A percentile compares a stretch with the other conserved stretches of the same genome.
Conservation (phyloP, 2,888 invertebrate species). For the Agrochola litura region DNA sequence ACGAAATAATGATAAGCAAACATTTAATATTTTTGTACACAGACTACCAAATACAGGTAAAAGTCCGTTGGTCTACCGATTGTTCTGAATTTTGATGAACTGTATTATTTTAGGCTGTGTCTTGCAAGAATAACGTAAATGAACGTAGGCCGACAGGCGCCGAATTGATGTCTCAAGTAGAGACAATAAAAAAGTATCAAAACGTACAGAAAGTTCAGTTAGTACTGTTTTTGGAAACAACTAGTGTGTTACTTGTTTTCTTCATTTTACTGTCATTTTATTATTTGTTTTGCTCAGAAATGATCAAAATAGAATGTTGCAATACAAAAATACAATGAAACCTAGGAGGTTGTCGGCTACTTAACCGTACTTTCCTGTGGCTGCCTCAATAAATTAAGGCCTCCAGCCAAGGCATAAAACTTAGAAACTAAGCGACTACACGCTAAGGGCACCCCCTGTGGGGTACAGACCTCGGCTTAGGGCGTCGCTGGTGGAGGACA, state of each 20-base stretch:
- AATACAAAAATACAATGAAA: not conserved
- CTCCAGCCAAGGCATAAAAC: too few relatives aligned
- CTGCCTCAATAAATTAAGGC: too few relatives aligned
- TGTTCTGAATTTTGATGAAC: constrained; percentile 20
- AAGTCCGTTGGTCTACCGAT: constrained; percentile 25
- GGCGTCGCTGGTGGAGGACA: too few relatives aligned
- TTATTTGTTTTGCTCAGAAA: constrained; percentile 11
- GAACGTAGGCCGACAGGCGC: constrained; percentile 62
- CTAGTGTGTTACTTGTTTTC: constrained; percentile 11
- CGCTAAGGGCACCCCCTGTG: too few relatives aligned
- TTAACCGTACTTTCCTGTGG: too few relatives aligned
- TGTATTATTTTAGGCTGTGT: constrained; percentile 44
- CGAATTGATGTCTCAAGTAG: constrained; percentile 65
- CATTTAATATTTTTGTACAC: constrained; percentile 58
- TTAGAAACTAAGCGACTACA: too few relatives aligned
- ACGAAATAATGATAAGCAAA: constrained; percentile 70
- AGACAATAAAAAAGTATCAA: constrained; percentile 47
- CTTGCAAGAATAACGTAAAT: constrained; percentile 55
- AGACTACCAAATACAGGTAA: constrained; percentile 13
- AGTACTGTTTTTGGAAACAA: constrained; percentile 28
- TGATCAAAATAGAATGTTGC: not conserved
- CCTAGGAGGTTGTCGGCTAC: too few relatives aligned
- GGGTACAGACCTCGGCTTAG: too few relatives aligned
- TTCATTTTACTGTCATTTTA: constrained; percentile 29
- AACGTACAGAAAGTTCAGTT: constrained; percentile 57